A percentile compares a stretch with the other conserved stretches of the same genome.
Evolutionary conservation across 1,140 invertebrate genomes (phyloP).

Genomic region (Trachymyrmex septentrionalis): DNA sequence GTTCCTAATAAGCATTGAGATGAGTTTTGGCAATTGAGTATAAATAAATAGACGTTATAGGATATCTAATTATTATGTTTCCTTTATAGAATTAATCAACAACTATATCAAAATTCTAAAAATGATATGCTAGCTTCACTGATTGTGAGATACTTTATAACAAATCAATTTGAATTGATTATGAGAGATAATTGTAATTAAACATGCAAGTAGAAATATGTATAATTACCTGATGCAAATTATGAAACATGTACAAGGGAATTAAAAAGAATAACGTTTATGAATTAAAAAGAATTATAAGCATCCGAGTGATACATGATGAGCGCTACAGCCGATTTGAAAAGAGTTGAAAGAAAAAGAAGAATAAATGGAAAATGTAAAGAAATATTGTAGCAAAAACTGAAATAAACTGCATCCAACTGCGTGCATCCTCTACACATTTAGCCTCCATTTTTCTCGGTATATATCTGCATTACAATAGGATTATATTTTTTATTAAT

Average conservation of each 20-base stretch:
- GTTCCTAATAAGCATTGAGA: background rate
- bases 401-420: conserved; percentile 16
- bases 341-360: background rate
- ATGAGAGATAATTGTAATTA: background rate
- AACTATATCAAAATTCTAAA: background rate
- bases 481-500: conserved; percentile 32
- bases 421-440: conserved; percentile 5
- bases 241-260: background rate
- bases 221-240: background rate
- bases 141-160: background rate
- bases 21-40: background rate
- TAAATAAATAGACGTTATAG: background rate
- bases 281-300: conserved; percentile 17
- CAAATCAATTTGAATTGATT: no score
- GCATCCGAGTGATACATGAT: conserved; percentile 15
- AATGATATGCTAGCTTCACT: background rate
- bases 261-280: conserved; percentile 6
- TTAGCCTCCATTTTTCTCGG: conserved; percentile 1
- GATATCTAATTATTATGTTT: background rate
- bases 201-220: background rate
- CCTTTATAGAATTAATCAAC: background rate
- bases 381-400: background rate
- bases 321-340: conserved; percentile 4
- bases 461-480: conserved; percentile 22
- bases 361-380: background rate